A percentile compares a stretch with the other conserved stretches of the same genome.
Conservation (phyloP, 2,888 invertebrate species). For the Volucella zonaria region DNA sequence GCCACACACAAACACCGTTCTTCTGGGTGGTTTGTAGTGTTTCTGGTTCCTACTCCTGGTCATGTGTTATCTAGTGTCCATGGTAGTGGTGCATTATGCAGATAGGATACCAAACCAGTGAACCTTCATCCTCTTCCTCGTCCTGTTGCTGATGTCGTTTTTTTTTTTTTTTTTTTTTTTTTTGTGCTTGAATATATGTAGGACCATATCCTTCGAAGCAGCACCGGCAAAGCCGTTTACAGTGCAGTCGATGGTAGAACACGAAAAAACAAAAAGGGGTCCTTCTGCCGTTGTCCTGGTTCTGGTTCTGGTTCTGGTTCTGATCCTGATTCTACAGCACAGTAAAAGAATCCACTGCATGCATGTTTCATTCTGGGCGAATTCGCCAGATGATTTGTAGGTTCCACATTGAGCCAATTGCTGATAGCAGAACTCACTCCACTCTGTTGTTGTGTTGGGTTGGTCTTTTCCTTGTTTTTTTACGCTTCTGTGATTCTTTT, state of each 20-base stretch:
- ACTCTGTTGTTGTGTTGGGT: background rate
- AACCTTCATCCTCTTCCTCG: too few species aligned
- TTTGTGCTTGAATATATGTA: too few species aligned
- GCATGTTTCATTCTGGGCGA: slow-evolving; percentile 66
- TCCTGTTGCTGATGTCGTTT: too few species aligned
- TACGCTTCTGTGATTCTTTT: background rate
- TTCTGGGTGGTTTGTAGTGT: background rate
- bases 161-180: too few species aligned
- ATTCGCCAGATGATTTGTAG: slow-evolving; percentile 72
- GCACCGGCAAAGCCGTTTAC: slow-evolving; percentile 61
- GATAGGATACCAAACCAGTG: background rate
- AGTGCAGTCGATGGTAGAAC: slow-evolving; percentile 30
- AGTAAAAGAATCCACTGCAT: slow-evolving; percentile 18
- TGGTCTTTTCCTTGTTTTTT: slow-evolving; percentile 1
- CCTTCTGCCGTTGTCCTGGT: slow-evolving; percentile 32
- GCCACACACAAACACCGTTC: slow-evolving; percentile 26
- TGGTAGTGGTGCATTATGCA: slow-evolving; percentile 60
- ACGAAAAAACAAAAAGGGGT: slow-evolving; percentile 31
- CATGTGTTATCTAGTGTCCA: slow-evolving; percentile 19
- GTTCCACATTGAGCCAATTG: slow-evolving; percentile 70
- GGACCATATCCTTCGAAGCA: slow-evolving; percentile 9
- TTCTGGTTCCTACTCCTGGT: slow-evolving; percentile 10
- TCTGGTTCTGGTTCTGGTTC: slow-evolving; percentile 17
- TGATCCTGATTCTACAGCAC: slow-evolving; percentile 42
- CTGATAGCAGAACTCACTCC: slow-evolving; percentile 60